These are phyloP conservation scores for Muraenolepis orangiensis DNA, from an alignment of 2,797 vertebrate species.

Conservation along the genomic window DNA sequence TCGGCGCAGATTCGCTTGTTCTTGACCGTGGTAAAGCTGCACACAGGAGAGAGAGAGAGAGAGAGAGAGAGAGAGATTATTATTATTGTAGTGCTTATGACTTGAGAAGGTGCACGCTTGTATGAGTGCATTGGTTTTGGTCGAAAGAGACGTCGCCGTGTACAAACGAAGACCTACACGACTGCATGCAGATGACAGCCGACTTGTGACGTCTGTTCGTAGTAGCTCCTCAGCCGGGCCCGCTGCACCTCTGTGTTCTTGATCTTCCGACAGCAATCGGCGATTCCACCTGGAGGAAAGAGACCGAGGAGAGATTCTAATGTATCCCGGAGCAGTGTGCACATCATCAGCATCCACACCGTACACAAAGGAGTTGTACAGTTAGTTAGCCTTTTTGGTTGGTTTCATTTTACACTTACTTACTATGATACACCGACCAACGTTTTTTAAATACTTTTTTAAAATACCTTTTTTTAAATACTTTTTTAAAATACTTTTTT, in stretches of 20 bases:
- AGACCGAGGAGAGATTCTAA: neutral
- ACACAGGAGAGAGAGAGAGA: slow-evolving; percentile 3
- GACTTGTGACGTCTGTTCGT: slow-evolving; percentile 14
- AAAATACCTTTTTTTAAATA: too few species aligned
- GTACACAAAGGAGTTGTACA: too few species aligned
- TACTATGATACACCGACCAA: too few species aligned
- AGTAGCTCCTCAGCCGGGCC: slow-evolving; percentile 34
- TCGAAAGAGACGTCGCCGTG: too few species aligned
- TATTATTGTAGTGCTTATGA: neutral
- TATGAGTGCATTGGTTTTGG: too few species aligned
- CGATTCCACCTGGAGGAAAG: slow-evolving; percentile 39
- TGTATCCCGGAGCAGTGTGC: neutral
- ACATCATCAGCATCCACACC: neutral
- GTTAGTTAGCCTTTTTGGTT: too few species aligned
- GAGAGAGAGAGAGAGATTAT: neutral
- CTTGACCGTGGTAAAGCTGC: slow-evolving; percentile 54
- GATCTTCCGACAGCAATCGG: slow-evolving; percentile 45
- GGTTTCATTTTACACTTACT: too few species aligned
- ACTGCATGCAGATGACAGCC: slow-evolving; percentile 43
- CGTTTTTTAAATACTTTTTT: too few species aligned
- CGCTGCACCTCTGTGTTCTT: slow-evolving; percentile 6
- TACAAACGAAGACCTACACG: slow-evolving; percentile 54
- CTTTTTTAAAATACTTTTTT: too few species aligned
- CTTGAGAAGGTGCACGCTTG: too few species aligned
- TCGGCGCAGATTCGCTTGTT: slow-evolving; percentile 50